These are phyloP conservation scores for Nerophis lumbriciformis DNA, from an alignment of 2,113 vertebrate species.

Conservation along the genomic window DNA sequence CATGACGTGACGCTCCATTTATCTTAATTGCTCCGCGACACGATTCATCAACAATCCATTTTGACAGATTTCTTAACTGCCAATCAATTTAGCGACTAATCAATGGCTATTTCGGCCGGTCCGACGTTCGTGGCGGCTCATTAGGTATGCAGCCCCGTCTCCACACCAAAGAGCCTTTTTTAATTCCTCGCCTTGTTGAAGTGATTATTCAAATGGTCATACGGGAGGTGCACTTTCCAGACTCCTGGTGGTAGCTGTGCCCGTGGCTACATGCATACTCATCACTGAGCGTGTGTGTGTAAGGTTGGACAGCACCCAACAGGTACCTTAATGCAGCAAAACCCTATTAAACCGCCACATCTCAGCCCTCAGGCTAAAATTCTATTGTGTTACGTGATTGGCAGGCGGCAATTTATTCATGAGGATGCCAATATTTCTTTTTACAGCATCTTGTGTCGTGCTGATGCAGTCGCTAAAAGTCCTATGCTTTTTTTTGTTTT, in stretches of 20 bases:
- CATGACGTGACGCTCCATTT: too few species aligned
- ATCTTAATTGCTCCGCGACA: too few species aligned
- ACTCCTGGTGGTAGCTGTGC: conserved; percentile 67
- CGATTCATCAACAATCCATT: too few species aligned
- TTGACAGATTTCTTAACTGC: too few species aligned
- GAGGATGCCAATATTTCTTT: conserved; percentile 32
- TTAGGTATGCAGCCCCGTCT: conserved; percentile 63
- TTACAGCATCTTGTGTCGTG: conserved; percentile 6
- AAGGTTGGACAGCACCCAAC: conserved; percentile 56
- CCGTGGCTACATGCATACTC: conserved; percentile 61
- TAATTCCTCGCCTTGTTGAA: conserved; percentile 73
- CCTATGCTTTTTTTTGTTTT: conserved; percentile 25
- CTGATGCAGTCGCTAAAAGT: conserved; percentile 39
- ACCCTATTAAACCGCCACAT: conserved; percentile 55
- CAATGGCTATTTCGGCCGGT: neutral
- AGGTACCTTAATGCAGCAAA: conserved; percentile 55
- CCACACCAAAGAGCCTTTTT: conserved; percentile 66
- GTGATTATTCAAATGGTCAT: conserved; percentile 75
- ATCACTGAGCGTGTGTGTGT: conserved; percentile 18
- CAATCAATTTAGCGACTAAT: too few species aligned
- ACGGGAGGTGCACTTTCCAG: conserved; percentile 71
- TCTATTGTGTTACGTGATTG: conserved; percentile 45
- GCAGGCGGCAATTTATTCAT: conserved; percentile 51
- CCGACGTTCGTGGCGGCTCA: conserved; percentile 44
- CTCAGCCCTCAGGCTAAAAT: conserved; percentile 43